A percentile compares a stretch with the other conserved stretches of the same genome.
Conservation (phyloP, 2,888 invertebrate genomes). For the Drosophila paracracens region DNA sequence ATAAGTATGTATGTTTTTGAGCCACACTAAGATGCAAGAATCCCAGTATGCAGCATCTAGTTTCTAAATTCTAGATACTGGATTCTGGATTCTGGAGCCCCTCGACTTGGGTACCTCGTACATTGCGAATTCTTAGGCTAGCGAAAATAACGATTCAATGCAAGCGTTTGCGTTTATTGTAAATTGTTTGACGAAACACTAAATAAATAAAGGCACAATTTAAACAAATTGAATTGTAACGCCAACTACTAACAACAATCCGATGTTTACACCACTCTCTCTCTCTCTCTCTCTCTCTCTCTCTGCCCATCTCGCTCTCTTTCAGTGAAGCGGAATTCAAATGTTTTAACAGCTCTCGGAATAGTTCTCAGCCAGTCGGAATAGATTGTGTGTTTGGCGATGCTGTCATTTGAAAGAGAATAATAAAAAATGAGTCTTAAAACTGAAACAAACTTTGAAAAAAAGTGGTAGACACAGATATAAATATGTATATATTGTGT, state of each 20-base stretch:
- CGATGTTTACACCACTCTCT: not conserved
- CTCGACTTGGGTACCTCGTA: constrained; percentile 16
- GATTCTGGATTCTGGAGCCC: constrained; percentile 1
- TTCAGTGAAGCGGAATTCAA: not conserved
- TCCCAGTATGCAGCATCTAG: constrained; percentile 17
- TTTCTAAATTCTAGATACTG: not conserved
- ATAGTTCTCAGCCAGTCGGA: not conserved
- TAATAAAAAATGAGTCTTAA: not conserved
- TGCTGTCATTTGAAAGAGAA: not conserved
- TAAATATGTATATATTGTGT: not conserved
- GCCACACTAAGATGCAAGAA: not conserved
- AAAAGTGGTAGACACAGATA: not conserved
- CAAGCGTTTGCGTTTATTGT: constrained; percentile 60
- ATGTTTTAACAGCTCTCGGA: not conserved
- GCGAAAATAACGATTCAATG: constrained; percentile 21
- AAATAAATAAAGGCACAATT: constrained; percentile 58
- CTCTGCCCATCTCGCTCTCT: not conserved
- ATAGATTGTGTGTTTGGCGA: not conserved
- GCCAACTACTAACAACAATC: constrained; percentile 39
- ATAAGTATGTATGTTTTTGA: constrained; percentile 7
- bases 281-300: not conserved
- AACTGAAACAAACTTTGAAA: not conserved
- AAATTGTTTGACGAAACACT: constrained; percentile 62
- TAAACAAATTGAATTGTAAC: constrained; percentile 48
- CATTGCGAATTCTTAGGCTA: constrained; percentile 28